A percentile compares a stretch with the other conserved stretches of the same genome.
phyloP scores from a whole-genome alignment of 2,797 vertebrate species.

The Mustela erminea region DNA sequence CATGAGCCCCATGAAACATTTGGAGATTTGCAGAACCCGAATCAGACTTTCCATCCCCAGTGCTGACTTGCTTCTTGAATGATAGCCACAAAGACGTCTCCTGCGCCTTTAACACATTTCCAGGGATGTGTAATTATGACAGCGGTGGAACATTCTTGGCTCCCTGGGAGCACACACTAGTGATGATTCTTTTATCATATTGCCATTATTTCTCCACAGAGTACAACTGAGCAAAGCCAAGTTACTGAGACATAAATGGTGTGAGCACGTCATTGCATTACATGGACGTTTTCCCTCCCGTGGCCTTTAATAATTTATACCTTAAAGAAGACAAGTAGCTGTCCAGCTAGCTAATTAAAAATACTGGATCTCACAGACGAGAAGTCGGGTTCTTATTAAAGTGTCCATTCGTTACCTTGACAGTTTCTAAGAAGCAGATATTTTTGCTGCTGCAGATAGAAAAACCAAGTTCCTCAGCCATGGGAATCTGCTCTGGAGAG shows the following conservation, averaged over 20 bases:
- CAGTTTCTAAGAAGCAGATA: constrained; percentile 72
- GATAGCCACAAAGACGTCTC: not conserved
- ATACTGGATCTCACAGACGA: constrained; percentile 75
- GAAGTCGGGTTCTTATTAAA: constrained; percentile 70
- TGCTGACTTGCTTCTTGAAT: constrained; percentile 25
- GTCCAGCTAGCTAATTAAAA: constrained; percentile 83
- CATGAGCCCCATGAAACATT: not conserved
- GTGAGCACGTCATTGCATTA: constrained; percentile 65
- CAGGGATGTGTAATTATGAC: not conserved
- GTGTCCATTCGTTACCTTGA: constrained; percentile 75
- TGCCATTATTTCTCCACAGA: constrained; percentile 67
- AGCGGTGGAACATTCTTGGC: not conserved
- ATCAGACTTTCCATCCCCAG: constrained; percentile 8
- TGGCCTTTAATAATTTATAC: constrained; percentile 78
- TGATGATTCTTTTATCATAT: constrained; percentile 43
- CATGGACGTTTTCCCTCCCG: constrained; percentile 8
- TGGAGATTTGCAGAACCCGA: not conserved
- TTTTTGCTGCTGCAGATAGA: constrained; percentile 32
- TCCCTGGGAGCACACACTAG: constrained; percentile 14
- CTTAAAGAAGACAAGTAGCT: constrained; percentile 75
- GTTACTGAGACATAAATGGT: constrained; percentile 73
- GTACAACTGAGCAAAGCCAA: constrained; percentile 56
- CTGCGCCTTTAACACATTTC: not conserved
- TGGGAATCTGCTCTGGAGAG: constrained; percentile 79
- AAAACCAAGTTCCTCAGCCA: constrained; percentile 67